Base-by-base conservation (phyloP, 2,797 vertebrate genomes). In the Picus viridis region DNA sequence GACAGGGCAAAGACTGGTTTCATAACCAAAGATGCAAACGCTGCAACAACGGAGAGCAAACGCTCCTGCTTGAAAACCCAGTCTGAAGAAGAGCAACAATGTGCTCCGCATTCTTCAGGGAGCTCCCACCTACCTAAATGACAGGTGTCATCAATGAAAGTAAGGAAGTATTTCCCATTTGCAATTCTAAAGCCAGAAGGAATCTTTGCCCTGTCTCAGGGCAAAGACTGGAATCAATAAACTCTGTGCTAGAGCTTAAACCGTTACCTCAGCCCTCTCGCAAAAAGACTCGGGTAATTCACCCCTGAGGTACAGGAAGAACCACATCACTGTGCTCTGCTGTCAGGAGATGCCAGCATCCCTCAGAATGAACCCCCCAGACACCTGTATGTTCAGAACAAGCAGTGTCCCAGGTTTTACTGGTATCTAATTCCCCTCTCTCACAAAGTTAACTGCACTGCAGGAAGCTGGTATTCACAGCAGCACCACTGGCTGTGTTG, bases 401-500 rank as follows among this genome's bases (percentile, higher is more conserved):
- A 86, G 65, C 12, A 27, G 3, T 12, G 14, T 71, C 36, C 63
- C 18, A 24, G 72, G 54, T 77, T 92, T 88, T 86, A 71, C 65
- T 3, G 23, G 51, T 32, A 77, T 62, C 69, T 63, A 68, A 36
- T 7, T 64, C 39, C 30, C 11, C 27, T 43, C 39, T 65, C 45
- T 58, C 4, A 4, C 57, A 88, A 78, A 0, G 1, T 26, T 57
- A 36, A 34, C 49, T 26, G 39, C 12, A 26, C 19, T 73, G 47
- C 53, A 81, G 27, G 30, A 30, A 89, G 59, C 47, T n/a, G 39
- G 54, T 43, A 57, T 45, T 68, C 58, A 49, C 59, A 83, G 56
- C 6, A 77, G 22, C 59, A 81, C 59, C 6, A 30, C 32, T 34
- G 27, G 47, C 64, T 0, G 0, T 12, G 10, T 3, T 43, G n/a